Base-by-base conservation (phyloP, 2,797 vertebrate genomes). In the Balearica regulorum region DNA sequence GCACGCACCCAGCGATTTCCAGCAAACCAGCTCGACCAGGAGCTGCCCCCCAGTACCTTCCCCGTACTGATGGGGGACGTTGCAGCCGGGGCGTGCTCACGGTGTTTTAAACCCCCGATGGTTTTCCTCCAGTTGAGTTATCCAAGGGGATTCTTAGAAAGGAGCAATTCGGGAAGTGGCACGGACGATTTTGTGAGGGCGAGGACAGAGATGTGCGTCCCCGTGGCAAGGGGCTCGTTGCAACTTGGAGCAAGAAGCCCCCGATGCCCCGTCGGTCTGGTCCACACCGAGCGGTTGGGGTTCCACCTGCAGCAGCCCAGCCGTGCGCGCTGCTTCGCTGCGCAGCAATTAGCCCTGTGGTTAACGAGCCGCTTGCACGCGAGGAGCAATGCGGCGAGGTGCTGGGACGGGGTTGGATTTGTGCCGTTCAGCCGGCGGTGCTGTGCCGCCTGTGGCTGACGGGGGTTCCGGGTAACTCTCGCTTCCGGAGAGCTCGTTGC, bases 61-160 rank as follows among this genome's bases (percentile, higher is more conserved):
- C 8, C 54, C 4, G 0, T 49, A 3, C 12, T 14, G 31, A 6
- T 22, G 44, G 39, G 22, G 46, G 46, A 35, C 28, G 28, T n/a
- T 33, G 49, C 49, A 16, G 3, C 16, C 0, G 4, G 72, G 39
- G 57, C 0, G 1, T 17, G 22, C 54, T 75, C 1, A 0, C 3
- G 9, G 33, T 2, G 3, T 55, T 64, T 49, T 53, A 29, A 70
- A 68, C 6, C 9, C 21, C 41, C 12, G 20, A 8, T 33, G 62
- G 13, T 68, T 78, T 77, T 77, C 25, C 24, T 64, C 44, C 24
- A 3, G 25, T 26, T 64, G 62, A n/a, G 29, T 55, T 70, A 28
- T 25, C 69, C 64, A 10, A 58, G 35, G 66, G 71, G 13, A 29
- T 58, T 86, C 54, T 53, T 20, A 10, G 24, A 26, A 43, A 25